A percentile compares a stretch with the other conserved stretches of the same genome.
These are phyloP conservation scores for Drosophila birchii DNA, from an alignment of 2,888 invertebrate species.

Conservation along the genomic window DNA sequence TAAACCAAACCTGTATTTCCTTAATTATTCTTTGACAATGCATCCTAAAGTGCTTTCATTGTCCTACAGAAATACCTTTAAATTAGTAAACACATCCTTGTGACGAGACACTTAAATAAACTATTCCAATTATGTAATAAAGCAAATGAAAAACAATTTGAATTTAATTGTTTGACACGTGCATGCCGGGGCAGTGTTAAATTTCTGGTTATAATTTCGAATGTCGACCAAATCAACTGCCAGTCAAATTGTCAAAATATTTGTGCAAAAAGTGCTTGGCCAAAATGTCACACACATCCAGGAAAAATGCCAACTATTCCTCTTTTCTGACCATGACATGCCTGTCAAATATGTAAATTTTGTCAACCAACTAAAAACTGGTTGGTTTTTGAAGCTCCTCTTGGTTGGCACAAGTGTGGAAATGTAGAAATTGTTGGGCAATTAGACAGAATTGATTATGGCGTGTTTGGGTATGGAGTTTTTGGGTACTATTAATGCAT, in stretches of 20 bases:
- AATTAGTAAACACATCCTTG: not conserved
- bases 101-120: conserved; percentile 18
- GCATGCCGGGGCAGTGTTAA: conserved; percentile 14
- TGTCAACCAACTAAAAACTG: conserved; percentile 18
- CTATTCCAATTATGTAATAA: conserved; percentile 28
- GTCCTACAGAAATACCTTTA: not conserved
- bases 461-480: conserved; percentile 11
- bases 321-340: conserved; percentile 34
- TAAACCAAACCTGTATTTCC: not conserved
- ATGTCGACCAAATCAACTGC: conserved; percentile 36
- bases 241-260: conserved; percentile 65
- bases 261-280: conserved; percentile 46
- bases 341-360: conserved; percentile 74
- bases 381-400: conserved; percentile 25
- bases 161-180: conserved; percentile 32
- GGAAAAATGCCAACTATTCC: conserved; percentile 37
- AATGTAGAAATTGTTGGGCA: conserved; percentile 31
- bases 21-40: not conserved
- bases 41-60: not conserved
- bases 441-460: conserved; percentile 48
- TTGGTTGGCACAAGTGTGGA: conserved; percentile 11
- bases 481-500: conserved; percentile 61
- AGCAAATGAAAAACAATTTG: conserved; percentile 26
- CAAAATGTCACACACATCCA: conserved; percentile 55
- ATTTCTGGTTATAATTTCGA: conserved; percentile 33